A percentile compares a stretch with the other conserved stretches of the same genome.
phyloP scores from a whole-genome alignment of 2,797 vertebrate species.

The Jordanella pulchra region DNA sequence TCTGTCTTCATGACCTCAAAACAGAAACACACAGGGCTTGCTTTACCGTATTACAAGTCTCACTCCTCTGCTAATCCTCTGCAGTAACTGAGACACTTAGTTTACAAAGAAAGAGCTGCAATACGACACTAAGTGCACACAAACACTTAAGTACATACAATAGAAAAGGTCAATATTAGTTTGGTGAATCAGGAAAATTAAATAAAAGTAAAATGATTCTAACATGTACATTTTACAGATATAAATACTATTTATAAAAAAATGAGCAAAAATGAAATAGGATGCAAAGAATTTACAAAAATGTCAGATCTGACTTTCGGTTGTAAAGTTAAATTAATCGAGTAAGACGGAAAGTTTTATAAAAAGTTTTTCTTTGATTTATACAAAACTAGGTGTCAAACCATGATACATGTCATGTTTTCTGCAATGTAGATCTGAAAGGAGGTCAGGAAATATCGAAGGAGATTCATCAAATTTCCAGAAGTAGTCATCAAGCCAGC shows the following conservation, averaged over 20 bases:
- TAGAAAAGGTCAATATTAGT: conserved; percentile 14
- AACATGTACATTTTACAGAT: too few relatives aligned
- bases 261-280: not conserved
- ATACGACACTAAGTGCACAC: conserved; percentile 23
- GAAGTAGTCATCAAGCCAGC: not conserved
- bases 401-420: not conserved
- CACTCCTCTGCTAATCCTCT: conserved; percentile 37
- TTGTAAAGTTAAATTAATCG: not conserved
- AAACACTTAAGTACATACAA: conserved; percentile 25
- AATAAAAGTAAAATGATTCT: not conserved
- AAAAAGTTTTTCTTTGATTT: not conserved
- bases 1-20: conserved; percentile 60
- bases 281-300: not conserved
- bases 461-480: not conserved
- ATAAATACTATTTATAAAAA: not conserved
- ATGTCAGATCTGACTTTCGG: not conserved
- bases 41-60: conserved; percentile 25
- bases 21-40: conserved; percentile 27
- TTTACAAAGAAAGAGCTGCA: conserved; percentile 37
- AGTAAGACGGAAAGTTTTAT: not conserved
- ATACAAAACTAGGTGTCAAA: not conserved
- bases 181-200: conserved; percentile 1
- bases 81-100: conserved; percentile 28
- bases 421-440: not conserved
- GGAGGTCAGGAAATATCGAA: not conserved